Evolutionary conservation across 2,888 invertebrate genomes (phyloP), one percentile per base, ranked within the genome.

Genomic region (Stegophylla sp.): DNA sequence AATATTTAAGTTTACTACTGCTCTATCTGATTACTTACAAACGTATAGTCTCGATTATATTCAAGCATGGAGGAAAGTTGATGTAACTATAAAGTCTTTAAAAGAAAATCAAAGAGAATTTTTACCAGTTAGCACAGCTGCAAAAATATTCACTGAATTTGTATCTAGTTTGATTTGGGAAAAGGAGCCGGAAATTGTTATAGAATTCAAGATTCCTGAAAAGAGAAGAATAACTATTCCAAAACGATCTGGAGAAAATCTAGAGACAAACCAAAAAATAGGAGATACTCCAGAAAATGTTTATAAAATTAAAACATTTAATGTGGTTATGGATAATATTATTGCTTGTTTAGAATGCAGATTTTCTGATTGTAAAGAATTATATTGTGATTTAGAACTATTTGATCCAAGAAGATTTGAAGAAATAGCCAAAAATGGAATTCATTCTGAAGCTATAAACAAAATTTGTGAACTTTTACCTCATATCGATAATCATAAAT

Each of bases 21-120:
- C 75, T 28, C 20, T 75, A 34, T 66, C 75, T 34, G 53, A 63
- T 51, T 64, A 75, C 48, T 28, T 75, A 10, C 75, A 75, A 75
- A 75, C 63, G 13, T 28, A 28, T 28, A 13, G 48, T 63, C 28
- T 75, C 7, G 75, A 75, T 75, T 75, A 51, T 51, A 63, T 75
- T 26, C 28, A 75, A 48, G 41, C 43, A 26, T 43, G 43, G 20
- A 15, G 53, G 26, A 71, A 71, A 53, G 23, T 51, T 28, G 51
- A 71, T 51, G 26, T 4, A 28, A 48, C 48, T 3, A 41, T 67
- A 13, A 48, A 45, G 20, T 59, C 20, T 9, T 59, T 59, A 59
- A 59, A 59, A 59, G 59, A 59, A 23, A 67, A 67, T n/a, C 41
- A 48, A 17, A 13, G 48, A 17, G 17, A 48, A 17, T 48, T 48